Base-by-base conservation (phyloP, 2,888 invertebrate species). In the Troides helena region DNA sequence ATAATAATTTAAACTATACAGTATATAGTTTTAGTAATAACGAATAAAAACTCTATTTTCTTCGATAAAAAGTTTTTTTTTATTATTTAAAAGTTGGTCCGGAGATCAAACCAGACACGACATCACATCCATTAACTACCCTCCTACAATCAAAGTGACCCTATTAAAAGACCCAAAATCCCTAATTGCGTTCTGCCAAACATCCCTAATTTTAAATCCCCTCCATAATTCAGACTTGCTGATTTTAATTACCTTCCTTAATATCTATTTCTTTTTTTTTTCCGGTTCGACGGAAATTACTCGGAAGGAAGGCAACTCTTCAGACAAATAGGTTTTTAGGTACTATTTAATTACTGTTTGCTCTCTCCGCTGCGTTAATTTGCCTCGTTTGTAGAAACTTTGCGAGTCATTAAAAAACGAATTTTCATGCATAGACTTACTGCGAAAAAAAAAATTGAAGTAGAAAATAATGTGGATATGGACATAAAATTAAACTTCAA, bases 171-270 rank as follows among this genome's bases (percentile, higher is more conserved):
- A 66, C 63, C 72, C 69, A 50, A 46, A 72, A 69, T 69, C 71
- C 71, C 72, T 73, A 72, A 72, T 73, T 72, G 72, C 71, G 65
- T 60, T 66, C 66, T 71, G 74, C 74, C 73, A 78, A 80, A 79
- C 76, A 77, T 77, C 74, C 76, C 76, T 75, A 77, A 81, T 81
- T 80, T 80, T 74, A 78, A 81, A 81, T 77, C 78, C 75, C 75
- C 73, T 73, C 78, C 75, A 82, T 84, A 85, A 84, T 83, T 86
- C 79, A 81, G 80, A 80, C 77, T 83, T 78, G 77, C 78, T 82
- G 83, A 81, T 83, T 85, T 87, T 88, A 88, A 90, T 89, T 89
- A 84, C 87, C 82, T 70, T 67, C 79, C 80, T 83, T 80, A 79
- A 81, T 77, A 77, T 79, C 79, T 81, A 79, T 78, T 79, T 78